Percentiles rank a stretch among this genome's conserved stretches.
Evolutionary conservation across 1,140 invertebrate genomes (phyloP).

Genomic region (Scaptomyza graminum): DNA sequence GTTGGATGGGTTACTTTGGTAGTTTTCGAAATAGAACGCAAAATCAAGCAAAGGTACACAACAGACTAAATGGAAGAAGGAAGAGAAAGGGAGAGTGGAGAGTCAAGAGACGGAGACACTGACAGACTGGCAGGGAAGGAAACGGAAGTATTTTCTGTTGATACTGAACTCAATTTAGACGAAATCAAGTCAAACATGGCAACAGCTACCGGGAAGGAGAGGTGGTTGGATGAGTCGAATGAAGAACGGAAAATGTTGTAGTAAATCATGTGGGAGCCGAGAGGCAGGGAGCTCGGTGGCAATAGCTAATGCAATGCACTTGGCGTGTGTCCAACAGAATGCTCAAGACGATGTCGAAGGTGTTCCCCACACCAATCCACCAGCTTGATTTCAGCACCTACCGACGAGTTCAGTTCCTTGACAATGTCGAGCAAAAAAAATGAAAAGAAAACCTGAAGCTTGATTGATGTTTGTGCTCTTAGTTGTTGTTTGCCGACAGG

Average conservation of each 20-base stretch:
- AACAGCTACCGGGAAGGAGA: constrained; percentile 41
- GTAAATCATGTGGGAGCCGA: constrained; percentile 78
- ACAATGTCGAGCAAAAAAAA: constrained; percentile 50
- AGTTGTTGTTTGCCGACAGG: constrained; percentile 68
- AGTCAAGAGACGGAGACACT: constrained; percentile 23
- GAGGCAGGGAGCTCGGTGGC: neutral
- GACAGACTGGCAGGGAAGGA: constrained; percentile 56
- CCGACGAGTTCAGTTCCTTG: constrained; percentile 28
- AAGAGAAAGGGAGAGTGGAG: constrained; percentile 4
- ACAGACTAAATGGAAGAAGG: constrained; percentile 22
- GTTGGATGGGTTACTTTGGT: constrained; percentile 41
- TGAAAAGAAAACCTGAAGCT: constrained; percentile 54
- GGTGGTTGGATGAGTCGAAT: neutral
- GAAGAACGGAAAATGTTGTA: constrained; percentile 59
- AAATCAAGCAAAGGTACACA: constrained; percentile 74
- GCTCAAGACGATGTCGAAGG: constrained; percentile 64
- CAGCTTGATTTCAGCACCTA: neutral
- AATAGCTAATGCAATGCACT: constrained; percentile 39
- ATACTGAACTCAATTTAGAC: constrained; percentile 82
- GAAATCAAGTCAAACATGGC: constrained; percentile 82
- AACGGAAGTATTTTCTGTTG: constrained; percentile 82
- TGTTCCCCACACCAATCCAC: neutral
- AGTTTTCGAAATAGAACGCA: constrained; percentile 40
- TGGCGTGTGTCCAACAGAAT: constrained; percentile 62
- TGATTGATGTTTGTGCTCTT: constrained; percentile 81